Conservation (phyloP, 2,888 invertebrate species). For the Agrypnus murinus region DNA sequence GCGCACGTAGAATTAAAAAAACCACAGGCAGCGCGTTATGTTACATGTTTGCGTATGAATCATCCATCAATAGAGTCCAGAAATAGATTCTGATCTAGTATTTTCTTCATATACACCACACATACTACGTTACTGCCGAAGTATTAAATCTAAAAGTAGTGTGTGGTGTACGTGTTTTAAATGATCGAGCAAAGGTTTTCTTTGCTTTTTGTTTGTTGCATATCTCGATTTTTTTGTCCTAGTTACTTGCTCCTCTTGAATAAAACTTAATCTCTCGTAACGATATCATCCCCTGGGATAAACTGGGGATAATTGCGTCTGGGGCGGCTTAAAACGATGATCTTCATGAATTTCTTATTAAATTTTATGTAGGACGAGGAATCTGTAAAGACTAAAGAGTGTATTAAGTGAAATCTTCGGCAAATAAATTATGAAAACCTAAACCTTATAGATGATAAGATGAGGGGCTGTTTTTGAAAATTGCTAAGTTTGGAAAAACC, state of each 20-base stretch:
- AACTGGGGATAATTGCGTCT: conserved; percentile 14
- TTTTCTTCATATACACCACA: conserved; percentile 7
- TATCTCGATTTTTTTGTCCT: no score
- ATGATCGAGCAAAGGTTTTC: no score
- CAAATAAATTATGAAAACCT: no score
- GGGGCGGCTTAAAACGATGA: conserved; percentile 4
- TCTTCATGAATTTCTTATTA: not conserved
- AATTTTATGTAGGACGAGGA: no score
- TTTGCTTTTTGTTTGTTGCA: no score
- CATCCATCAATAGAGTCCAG: conserved; percentile 49
- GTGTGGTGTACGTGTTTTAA: not conserved
- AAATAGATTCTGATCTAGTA: conserved; percentile 46
- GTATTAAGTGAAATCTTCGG: no score
- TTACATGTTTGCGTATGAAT: conserved; percentile 45
- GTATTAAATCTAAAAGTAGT: conserved; percentile 30
- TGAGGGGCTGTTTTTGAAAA: no score
- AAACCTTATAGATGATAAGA: no score
- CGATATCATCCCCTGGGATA: not conserved
- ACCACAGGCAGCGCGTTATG: conserved; percentile 22
- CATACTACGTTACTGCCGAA: not conserved
- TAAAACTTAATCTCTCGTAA: not conserved
- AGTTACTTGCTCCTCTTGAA: no score
- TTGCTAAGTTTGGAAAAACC: no score
- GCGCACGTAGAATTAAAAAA: conserved; percentile 6
- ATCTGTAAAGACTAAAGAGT: no score